Evolutionary conservation across 1,140 invertebrate genomes (phyloP), one percentile per base, ranked within the genome.

Genomic region (Potamilus streckersoni): DNA sequence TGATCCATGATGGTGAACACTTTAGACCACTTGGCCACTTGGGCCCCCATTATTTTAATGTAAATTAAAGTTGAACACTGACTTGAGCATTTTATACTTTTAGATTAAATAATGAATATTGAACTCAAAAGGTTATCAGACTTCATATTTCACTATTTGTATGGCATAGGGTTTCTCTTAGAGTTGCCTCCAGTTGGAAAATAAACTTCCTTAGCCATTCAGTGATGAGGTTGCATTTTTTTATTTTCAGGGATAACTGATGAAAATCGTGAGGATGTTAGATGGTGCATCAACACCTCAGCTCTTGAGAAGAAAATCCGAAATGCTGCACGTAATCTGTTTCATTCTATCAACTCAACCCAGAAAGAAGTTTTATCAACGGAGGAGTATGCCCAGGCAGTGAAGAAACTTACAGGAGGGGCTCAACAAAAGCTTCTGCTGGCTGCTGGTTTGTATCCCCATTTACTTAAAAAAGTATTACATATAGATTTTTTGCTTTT

Each of bases 281-380:
- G 94, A 86, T 93, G 92, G 76, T 97, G 95, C 84, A 90, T 97
- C 1, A 93, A 93, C 1, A 96, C 96, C 90, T 94, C 94, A 17
- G 92, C 94, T 59, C 93, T 95, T 84, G 96, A 97, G 89, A 96
- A 96, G 77, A 92, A 96, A 14, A 94, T 95, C 1, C 92, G 95
- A 71, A 93, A 93, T 90, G 96, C 96, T 14, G 95, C 96, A 0
- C 91, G 94, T 69, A 93, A 95, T 86, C 92, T 97, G 73, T 97
- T 96, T 89, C 93, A 76, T 38, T 74, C 68, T 13, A 76, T 88
- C 31, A 86, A 85, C 68, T 76, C 72, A 6, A 79, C 86, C 19
- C 84, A 86, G 23, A 83, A 84, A 69, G 81, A 82, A 31, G 81
- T 82, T 17, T 38, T 88, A n/a, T 84, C 93, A 1, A 94, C 93